Conservation (phyloP, 2,888 invertebrate species). For the Seira ritae region DNA sequence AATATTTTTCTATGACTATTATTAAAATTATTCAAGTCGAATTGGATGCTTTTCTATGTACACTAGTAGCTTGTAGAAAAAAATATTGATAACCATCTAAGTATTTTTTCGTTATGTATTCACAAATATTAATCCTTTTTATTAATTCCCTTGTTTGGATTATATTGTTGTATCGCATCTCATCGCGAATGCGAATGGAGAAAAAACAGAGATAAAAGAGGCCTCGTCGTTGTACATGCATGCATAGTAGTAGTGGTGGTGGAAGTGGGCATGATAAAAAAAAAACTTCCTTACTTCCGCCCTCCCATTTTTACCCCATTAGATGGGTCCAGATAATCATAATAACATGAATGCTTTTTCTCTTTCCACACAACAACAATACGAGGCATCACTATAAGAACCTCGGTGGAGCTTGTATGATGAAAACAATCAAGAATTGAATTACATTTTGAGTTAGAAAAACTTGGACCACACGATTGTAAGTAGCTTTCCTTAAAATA, state of each 20-base stretch:
- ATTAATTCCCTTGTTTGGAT: background rate
- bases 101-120: too few relatives aligned
- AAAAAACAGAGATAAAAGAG: too few relatives aligned
- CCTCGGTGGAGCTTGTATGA: background rate
- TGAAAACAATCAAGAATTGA: too few relatives aligned
- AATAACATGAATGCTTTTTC: background rate
- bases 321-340: background rate
- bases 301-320: background rate
- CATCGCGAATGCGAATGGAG: too few relatives aligned
- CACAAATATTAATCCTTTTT: background rate
- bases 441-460: too few relatives aligned
- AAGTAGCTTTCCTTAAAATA: too few relatives aligned
- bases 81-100: background rate
- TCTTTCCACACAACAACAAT: background rate
- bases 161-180: too few relatives aligned
- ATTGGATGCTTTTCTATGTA: background rate
- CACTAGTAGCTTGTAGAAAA: background rate
- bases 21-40: slow-evolving; percentile 13
- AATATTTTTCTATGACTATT: slow-evolving; percentile 6
- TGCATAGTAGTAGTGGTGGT: too few relatives aligned
- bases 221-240: too few relatives aligned
- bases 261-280: background rate
- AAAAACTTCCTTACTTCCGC: slow-evolving; percentile 48
- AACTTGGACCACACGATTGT: too few relatives aligned
- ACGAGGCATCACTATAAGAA: background rate